Evolutionary conservation across 2,888 invertebrate genomes (phyloP), one percentile per base, ranked within the genome.

Genomic region (Drosophila maculinotata): DNA sequence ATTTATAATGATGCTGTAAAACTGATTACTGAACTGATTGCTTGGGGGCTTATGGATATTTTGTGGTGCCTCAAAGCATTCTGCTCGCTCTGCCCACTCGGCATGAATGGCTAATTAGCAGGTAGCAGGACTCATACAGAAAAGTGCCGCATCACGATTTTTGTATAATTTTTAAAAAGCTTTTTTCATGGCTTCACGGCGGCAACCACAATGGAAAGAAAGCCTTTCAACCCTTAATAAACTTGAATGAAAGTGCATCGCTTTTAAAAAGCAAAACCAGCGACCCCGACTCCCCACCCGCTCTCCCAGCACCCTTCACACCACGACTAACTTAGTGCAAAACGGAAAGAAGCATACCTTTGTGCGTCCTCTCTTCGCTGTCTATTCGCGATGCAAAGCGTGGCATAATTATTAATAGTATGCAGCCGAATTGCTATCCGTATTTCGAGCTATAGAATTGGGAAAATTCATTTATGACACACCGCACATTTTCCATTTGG

Each of bases 381-480:
- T 51, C 67, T 53, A 64, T 57, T 71, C 47, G 23, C 62, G 49
- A 58, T 63, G 64, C 23, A 17, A 9, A 39, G 25, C 35, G 56
- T 65, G 69, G 57, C 62, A 76, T 67, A 76, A 80, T 83, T 76
- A 82, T 71, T 83, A 80, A 60, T 67, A 67, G 58, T n/a, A 60
- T 64, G 8, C 30, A 65, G 64, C 41, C 41, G 45, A 36, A 60
- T 56, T n/a, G 26, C 42, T 51, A 54, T 69, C 51, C 36, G 36
- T 48, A 54, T 33, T 38, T 52, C 44, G 35, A 48, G 51, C 58
- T 53, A 73, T 51, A 69, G 72, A 72, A 65, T 53, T 49, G 53
- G 30, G 57, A 68, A 87, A 83, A 87, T 88, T 87, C 76, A 87
- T 83, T 83, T 83, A 87, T 87, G 79, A 85, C 81, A 72, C 73